Conservation (phyloP, 2,113 vertebrate species). For the Caloenas nicobarica region DNA sequence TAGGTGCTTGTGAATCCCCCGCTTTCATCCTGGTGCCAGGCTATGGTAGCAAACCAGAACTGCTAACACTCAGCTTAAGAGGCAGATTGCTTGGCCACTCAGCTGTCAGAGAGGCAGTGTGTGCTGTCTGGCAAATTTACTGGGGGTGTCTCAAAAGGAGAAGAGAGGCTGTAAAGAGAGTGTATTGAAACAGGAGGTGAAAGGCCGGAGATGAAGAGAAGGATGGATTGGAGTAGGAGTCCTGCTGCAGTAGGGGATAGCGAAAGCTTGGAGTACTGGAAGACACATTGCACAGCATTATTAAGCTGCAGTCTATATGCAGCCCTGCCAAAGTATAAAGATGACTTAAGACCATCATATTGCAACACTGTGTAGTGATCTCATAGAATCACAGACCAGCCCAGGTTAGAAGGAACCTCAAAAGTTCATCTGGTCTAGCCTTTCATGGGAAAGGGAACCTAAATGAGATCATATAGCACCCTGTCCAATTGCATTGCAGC, state of each 20-base stretch:
- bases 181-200: background rate
- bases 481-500: background rate
- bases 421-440: background rate
- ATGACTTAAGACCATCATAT: background rate
- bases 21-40: background rate
- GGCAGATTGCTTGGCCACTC: background rate
- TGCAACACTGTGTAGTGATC: fast-evolving
- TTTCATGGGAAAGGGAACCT: background rate
- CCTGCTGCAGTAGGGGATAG: background rate
- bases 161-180: background rate
- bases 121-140: background rate
- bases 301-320: background rate
- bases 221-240: background rate
- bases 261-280: background rate
- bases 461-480: background rate
- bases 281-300: background rate
- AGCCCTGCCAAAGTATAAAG: background rate
- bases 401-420: background rate
- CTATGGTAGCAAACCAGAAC: background rate
- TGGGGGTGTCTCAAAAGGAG: background rate
- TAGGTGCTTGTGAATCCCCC: background rate
- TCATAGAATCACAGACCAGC: background rate
- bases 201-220: background rate
- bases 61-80: background rate
- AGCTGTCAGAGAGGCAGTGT: background rate